Evolutionary conservation across 2,113 vertebrate species (phyloP).

Genomic region (Anser brachyrhynchus): DNA sequence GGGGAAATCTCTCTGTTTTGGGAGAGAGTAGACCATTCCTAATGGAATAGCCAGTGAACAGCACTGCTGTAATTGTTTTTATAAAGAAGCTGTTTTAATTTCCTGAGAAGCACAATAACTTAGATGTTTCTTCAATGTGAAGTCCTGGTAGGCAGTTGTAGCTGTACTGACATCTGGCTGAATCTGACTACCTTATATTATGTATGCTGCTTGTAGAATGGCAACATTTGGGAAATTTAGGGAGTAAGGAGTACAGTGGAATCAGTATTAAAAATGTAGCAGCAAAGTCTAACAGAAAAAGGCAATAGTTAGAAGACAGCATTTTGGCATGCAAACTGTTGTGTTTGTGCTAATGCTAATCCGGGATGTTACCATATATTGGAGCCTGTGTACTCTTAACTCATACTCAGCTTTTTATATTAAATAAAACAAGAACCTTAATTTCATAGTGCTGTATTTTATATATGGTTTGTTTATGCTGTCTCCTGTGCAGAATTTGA

Average conservation of each 20-base stretch:
- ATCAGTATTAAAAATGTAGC: neutral
- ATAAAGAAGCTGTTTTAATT: neutral
- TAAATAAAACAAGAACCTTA: neutral
- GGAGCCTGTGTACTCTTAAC: neutral
- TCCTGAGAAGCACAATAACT: neutral
- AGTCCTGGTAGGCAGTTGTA: neutral
- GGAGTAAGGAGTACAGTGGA: neutral
- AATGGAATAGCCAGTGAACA: neutral
- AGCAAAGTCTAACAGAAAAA: neutral
- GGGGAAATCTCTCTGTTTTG: neutral
- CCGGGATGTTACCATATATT: neutral
- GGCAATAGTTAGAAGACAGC: neutral
- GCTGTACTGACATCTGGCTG: neutral
- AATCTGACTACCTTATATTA: neutral
- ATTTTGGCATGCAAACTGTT: neutral
- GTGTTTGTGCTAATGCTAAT: neutral
- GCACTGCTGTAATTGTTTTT: neutral
- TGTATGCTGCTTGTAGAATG: neutral
- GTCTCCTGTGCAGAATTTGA: neutral
- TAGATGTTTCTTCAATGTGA: neutral
- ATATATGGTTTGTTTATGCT: neutral
- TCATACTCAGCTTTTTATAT: neutral
- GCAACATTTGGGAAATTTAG: neutral
- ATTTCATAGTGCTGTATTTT: slow-evolving; percentile 18
- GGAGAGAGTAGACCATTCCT: neutral